Percentiles rank a stretch among this genome's conserved stretches.
Evolutionary conservation across 2,888 invertebrate species (phyloP).

Genomic region (Alitta virens): DNA sequence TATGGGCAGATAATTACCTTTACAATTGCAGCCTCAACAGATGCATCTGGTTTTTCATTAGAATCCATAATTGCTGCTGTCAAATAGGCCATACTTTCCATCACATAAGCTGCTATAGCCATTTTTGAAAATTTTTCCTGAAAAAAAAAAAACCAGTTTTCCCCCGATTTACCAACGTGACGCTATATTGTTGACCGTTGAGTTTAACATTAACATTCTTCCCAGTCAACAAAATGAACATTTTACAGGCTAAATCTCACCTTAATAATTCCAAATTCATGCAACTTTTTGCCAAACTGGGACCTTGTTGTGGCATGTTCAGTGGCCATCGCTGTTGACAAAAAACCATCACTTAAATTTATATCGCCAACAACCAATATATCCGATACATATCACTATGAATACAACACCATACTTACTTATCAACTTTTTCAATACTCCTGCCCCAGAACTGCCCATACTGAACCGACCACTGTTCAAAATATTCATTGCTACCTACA

Average conservation of each 20-base stretch:
- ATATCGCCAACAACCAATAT: neutral
- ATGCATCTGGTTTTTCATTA: constrained; percentile 74
- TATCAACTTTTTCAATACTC: constrained; percentile 49
- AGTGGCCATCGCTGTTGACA: constrained; percentile 47
- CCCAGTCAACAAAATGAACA: too few species aligned
- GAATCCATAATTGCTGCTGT: constrained; percentile 78
- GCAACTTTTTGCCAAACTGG: constrained; percentile 59
- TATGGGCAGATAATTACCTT: constrained; percentile 61
- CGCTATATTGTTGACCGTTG: too few species aligned
- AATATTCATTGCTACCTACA: constrained; percentile 61
- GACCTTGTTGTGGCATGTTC: constrained; percentile 62
- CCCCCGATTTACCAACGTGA: too few species aligned
- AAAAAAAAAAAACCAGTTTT: constrained; percentile 13
- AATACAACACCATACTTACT: constrained; percentile 37
- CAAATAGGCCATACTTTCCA: constrained; percentile 83
- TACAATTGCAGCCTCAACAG: constrained; percentile 76
- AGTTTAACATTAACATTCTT: too few species aligned
- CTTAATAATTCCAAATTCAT: constrained; percentile 60
- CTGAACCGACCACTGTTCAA: constrained; percentile 61
- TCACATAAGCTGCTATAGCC: constrained; percentile 67
- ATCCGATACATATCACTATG: neutral
- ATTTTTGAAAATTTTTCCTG: constrained; percentile 61
- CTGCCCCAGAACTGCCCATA: constrained; percentile 59
- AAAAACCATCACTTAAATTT: neutral
- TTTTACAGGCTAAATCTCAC: constrained; percentile 29